phyloP scores from a whole-genome alignment of 2,113 vertebrate species.

The Nyctereutes procyonoides region DNA sequence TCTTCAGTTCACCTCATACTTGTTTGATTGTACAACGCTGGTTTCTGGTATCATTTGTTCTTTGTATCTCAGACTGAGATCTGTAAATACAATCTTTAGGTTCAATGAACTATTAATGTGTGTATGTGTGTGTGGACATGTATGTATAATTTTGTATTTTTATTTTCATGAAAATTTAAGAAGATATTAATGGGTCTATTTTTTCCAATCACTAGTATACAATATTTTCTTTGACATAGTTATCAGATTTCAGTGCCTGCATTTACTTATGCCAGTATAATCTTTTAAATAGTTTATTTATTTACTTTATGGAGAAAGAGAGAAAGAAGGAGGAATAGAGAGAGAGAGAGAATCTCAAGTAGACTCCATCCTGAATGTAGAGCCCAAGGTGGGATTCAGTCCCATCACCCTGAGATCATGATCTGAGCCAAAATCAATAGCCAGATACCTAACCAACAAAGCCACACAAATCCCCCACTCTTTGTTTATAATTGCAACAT shows the following conservation, averaged over 20 bases:
- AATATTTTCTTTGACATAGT: background rate
- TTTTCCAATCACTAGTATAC: background rate
- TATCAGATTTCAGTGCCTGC: background rate
- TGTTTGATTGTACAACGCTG: background rate
- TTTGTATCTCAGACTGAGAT: background rate
- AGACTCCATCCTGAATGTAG: no score
- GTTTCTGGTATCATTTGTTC: background rate
- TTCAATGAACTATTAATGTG: background rate
- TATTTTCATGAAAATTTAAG: background rate
- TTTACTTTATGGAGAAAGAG: no score
- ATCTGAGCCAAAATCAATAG: no score
- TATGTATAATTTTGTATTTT: background rate
- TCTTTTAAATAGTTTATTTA: background rate
- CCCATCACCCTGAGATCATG: no score
- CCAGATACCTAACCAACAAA: no score
- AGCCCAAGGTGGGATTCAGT: no score
- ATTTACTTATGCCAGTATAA: background rate
- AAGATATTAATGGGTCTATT: background rate
- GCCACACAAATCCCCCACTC: background rate
- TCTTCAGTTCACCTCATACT: background rate
- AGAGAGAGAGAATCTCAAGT: no score
- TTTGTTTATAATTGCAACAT: background rate
- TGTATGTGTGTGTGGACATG: background rate
- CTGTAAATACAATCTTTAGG: background rate
- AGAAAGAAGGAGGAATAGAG: no score